Conservation (phyloP, 2,797 vertebrate species). For the Aphelocoma californica region DNA sequence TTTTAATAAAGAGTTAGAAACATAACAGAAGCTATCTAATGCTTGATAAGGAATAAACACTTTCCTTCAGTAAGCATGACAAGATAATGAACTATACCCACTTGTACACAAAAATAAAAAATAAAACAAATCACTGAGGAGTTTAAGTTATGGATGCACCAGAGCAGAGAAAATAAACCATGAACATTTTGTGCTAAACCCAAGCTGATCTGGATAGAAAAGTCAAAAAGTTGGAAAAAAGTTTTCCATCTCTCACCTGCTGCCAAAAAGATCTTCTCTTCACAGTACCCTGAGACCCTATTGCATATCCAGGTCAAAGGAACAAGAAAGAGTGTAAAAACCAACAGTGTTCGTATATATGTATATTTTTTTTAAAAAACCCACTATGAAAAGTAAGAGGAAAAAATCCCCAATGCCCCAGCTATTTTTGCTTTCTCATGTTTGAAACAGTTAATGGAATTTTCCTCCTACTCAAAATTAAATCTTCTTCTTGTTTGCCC, state of each 20-base stretch:
- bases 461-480: not conserved
- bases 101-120: not conserved
- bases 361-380: not conserved
- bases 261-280: not conserved
- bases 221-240: not conserved
- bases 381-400: not conserved
- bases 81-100: not conserved
- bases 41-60: not conserved
- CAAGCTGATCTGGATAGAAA: not conserved
- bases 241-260: not conserved
- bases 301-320: not conserved
- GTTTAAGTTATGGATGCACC: not conserved
- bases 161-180: not conserved
- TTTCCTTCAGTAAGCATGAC: not conserved
- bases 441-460: not conserved
- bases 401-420: not conserved
- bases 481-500: not conserved
- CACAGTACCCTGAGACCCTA: not conserved
- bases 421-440: not conserved
- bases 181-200: not conserved
- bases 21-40: not conserved
- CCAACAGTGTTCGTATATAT: accelerated
- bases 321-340: not conserved
- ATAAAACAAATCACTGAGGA: not conserved
- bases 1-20: not conserved